A percentile compares a stretch with the other conserved stretches of the same genome.
Evolutionary conservation across 1,140 invertebrate genomes (phyloP).

Genomic region (Apis mellifera): DNA sequence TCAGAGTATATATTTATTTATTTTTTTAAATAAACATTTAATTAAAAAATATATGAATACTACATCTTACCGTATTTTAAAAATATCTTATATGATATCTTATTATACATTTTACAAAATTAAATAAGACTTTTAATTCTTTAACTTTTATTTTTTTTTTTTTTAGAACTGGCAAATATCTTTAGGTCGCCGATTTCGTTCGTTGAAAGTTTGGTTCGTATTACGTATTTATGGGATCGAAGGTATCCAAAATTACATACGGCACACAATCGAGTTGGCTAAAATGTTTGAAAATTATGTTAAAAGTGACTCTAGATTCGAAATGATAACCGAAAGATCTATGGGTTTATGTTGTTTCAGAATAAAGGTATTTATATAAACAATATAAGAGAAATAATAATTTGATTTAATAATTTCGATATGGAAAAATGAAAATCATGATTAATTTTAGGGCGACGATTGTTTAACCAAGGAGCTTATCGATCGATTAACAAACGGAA

Average conservation of each 20-base stretch:
- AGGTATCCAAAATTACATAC: constrained; percentile 90
- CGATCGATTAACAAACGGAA: constrained; percentile 88
- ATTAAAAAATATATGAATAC: not conserved
- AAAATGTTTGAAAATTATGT: constrained; percentile 89
- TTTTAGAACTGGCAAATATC: constrained; percentile 96
- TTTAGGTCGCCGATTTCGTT: constrained; percentile 93
- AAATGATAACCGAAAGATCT: constrained; percentile 86
- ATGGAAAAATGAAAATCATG: too few relatives aligned
- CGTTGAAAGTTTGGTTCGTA: constrained; percentile 97
- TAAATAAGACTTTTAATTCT: not conserved
- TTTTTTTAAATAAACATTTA: too few relatives aligned
- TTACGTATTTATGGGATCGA: constrained; percentile 91
- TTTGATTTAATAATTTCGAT: too few relatives aligned
- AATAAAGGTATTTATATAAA: constrained; percentile 83
- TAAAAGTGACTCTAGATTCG: constrained; percentile 87
- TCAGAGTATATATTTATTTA: constrained; percentile 82
- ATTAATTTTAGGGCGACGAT: constrained; percentile 85
- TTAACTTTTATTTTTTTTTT: not conserved
- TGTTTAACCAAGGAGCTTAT: constrained; percentile 88
- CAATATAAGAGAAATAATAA: not conserved
- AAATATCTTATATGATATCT: too few relatives aligned
- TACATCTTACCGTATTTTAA: too few relatives aligned
- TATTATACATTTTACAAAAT: not conserved
- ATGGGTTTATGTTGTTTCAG: constrained; percentile 95
- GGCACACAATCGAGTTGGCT: constrained; percentile 89